Percentiles rank a stretch among this genome's conserved stretches.
phyloP scores from a whole-genome alignment of 2,888 invertebrate species.

The Pyrrhosoma nymphula region DNA sequence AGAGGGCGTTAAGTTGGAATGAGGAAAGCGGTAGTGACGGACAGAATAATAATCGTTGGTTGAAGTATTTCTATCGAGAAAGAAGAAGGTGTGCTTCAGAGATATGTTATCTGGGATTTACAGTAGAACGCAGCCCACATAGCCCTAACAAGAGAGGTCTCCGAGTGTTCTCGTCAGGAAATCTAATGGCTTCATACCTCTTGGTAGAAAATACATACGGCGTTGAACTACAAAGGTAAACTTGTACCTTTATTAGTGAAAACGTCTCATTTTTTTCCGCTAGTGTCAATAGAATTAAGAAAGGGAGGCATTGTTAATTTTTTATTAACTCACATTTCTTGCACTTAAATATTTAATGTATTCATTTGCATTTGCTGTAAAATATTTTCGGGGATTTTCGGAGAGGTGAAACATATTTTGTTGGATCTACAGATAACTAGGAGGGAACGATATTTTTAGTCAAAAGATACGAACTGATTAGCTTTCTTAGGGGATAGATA shows the following conservation, averaged over 20 bases:
- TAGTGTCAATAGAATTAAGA: no score
- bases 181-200: background rate
- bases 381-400: no score
- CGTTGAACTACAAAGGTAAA: background rate
- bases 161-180: background rate
- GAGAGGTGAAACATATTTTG: no score
- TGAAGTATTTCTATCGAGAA: background rate
- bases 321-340: no score
- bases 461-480: no score
- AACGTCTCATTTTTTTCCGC: no score
- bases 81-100: background rate
- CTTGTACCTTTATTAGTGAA: background rate
- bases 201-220: background rate
- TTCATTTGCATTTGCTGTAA: no score
- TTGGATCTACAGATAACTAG: no score
- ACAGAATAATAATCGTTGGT: background rate
- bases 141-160: background rate
- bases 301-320: no score
- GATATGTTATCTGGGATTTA: background rate
- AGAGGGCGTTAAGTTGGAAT: background rate
- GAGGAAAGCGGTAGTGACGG: background rate
- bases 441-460: no score
- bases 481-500: no score
- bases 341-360: no score
- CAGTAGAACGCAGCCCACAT: background rate